Conservation (phyloP, 2,888 invertebrate species). For the Chymomyza procnemis region DNA sequence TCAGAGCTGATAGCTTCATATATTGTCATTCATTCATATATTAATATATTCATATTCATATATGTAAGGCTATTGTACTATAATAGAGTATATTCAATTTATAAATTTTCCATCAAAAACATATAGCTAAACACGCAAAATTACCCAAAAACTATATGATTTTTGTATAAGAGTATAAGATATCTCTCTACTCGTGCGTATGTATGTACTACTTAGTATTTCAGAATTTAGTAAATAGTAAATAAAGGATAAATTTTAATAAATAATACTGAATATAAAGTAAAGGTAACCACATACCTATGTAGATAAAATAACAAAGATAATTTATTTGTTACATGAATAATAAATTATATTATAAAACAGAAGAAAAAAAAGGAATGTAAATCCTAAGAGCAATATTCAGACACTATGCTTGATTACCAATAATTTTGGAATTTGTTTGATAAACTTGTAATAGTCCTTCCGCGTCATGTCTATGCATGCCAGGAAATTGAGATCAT, state of each 20-base stretch:
- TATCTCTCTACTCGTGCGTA: constrained; percentile 36
- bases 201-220: constrained; percentile 14
- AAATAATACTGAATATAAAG: constrained; percentile 21
- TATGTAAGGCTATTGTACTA: constrained; percentile 55
- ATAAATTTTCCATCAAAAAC: constrained; percentile 36
- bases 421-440: background rate
- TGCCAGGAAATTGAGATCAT: background rate
- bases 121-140: constrained; percentile 27
- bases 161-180: constrained; percentile 36
- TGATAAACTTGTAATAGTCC: background rate
- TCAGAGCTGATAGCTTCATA: constrained; percentile 71
- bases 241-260: constrained; percentile 22
- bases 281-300: constrained; percentile 49
- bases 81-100: constrained; percentile 65
- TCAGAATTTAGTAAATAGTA: too few relatives aligned
- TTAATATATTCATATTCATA: too few relatives aligned
- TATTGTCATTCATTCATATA: too few relatives aligned
- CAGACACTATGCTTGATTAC: background rate
- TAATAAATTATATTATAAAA: background rate
- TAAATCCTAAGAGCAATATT: constrained; percentile 8
- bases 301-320: constrained; percentile 52
- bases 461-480: background rate
- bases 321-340: constrained; percentile 13
- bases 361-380: constrained; percentile 19
- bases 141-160: constrained; percentile 20